Base-by-base conservation (phyloP, 1,140 invertebrate species). In the Leptinotarsa defecta region DNA sequence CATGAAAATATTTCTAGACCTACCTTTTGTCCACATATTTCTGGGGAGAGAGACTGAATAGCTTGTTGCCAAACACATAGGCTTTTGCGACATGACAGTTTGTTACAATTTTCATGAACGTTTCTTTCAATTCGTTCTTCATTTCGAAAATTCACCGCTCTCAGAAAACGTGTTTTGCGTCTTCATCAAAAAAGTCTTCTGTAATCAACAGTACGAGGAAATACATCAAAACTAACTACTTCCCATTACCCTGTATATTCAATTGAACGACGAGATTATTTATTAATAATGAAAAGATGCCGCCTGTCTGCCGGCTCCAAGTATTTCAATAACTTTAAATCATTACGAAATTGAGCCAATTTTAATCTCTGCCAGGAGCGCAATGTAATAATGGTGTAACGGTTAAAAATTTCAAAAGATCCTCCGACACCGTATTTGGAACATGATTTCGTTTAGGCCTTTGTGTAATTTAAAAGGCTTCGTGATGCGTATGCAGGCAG, bases 261-360 rank as follows among this genome's bases (percentile, higher is more conserved):
- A 57, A 57, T 57, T 57, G 52, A 57, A 19, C 52, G n/a, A 6
- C 15, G 15, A 19, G 52, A 57, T 57, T 57, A 57, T 57, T 57
- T 57, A 57, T 57, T 57, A 57, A 17, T 57, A 57, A 57, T 57
- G n/a, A 57, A 57, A 57, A 57, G 52, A 57, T 19, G 52, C 52
- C 52, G 52, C n/a, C 17, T 57, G 52, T 17, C 52, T 57, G 52
- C 52, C 52, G 52, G 52, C 52, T 5, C 52, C 52, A 19, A 17
- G 52, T 15, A 57, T 17, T 57, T 57, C 52, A 57, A 57, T 57
- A 57, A 57, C 52, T 57, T 57, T 57, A 19, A 57, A 57, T 57
- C 1, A 57, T 57, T 57, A 57, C 52, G n/a, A 57, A 57, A 57
- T 57, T 57, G 52, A 57, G 52, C 52, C 52, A 57, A 57, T 57